Evolutionary conservation across 2,888 invertebrate species (phyloP).

Genomic region (Belgica antarctica): DNA sequence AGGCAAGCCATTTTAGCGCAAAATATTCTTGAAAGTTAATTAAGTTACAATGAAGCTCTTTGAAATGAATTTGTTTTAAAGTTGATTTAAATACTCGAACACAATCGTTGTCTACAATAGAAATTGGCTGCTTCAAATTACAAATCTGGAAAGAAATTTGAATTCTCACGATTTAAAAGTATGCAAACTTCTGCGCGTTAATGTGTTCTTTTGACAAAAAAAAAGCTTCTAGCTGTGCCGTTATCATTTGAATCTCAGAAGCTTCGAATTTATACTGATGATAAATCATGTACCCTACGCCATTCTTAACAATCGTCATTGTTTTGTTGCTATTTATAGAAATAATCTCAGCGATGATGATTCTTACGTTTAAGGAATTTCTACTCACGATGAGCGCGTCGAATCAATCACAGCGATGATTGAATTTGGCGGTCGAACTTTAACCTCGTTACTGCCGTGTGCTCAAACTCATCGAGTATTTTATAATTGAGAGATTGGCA

Average conservation of each 20-base stretch:
- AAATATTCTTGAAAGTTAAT: no score
- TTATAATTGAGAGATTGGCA: conserved; percentile 30
- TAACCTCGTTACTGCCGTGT: conserved; percentile 15
- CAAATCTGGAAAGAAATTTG: not conserved
- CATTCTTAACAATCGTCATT: conserved; percentile 8
- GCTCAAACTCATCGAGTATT: not conserved
- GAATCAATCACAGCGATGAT: conserved; percentile 39
- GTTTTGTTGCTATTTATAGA: not conserved
- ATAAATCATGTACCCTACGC: not conserved
- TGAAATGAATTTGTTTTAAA: no score
- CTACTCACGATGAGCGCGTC: conserved; percentile 15
- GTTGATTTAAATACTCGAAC: no score
- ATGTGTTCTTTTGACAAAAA: not conserved
- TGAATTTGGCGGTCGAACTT: conserved; percentile 36
- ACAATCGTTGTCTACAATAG: no score
- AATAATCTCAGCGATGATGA: conserved; percentile 11
- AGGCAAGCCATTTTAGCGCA: no score
- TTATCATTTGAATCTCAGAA: no score
- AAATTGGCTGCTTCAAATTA: not conserved
- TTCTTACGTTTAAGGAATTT: conserved; percentile 40
- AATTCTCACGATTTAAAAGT: conserved; percentile 22
- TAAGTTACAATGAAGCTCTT: no score
- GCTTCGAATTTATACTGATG: conserved; percentile 13
- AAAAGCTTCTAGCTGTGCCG: not conserved
- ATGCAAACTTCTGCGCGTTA: not conserved